Base-by-base conservation (phyloP, 2,888 invertebrate species). In the Zeuzera pyrina region DNA sequence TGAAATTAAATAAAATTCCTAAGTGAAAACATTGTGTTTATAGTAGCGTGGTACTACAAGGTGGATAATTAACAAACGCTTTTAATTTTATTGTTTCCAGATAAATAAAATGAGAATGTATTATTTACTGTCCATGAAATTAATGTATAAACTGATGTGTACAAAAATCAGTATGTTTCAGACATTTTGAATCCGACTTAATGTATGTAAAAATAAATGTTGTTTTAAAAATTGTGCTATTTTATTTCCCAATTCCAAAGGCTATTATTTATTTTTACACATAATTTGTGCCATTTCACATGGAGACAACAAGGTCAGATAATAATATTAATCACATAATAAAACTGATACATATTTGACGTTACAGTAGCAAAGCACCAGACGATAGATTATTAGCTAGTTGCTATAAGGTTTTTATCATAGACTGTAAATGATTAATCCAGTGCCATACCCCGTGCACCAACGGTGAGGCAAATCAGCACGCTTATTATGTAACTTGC, bases 171-270 rank as follows among this genome's bases (percentile, higher is more conserved):
- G 79, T 79, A 76, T 73, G 77, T 79, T 81, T 81, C 81, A 76
- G 73, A 69, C 77, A 76, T 81, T 83, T 83, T 79, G 78, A 83
- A 83, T 83, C 81, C 73, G 81, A 83, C 77, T 79, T 79, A 79
- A 81, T 83, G 79, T 83, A 81, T 83, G 81, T 81, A 83, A 81
- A 81, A 83, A 83, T 83, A 83, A 83, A 83, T 83, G 83, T 83
- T 83, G 81, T 83, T 83, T 83, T 83, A 78, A 79, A 45, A 76
- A 73, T 69, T 70, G 67, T 73, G 63, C 50, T 64, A 50, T 79
- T 78, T 79, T 47, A 72, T 72, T 74, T 65, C n/a, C n/a, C n/a
- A 47, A 51, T 43, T 53, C 44, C 35, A 49, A 56, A 55, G 11
- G 10, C 12, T 12, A n/a, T n/a, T n/a, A n/a, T n/a, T n/a, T n/a